phyloP scores from a whole-genome alignment of 1,140 invertebrate genomes.

The Schlechtendalia chinensis region DNA sequence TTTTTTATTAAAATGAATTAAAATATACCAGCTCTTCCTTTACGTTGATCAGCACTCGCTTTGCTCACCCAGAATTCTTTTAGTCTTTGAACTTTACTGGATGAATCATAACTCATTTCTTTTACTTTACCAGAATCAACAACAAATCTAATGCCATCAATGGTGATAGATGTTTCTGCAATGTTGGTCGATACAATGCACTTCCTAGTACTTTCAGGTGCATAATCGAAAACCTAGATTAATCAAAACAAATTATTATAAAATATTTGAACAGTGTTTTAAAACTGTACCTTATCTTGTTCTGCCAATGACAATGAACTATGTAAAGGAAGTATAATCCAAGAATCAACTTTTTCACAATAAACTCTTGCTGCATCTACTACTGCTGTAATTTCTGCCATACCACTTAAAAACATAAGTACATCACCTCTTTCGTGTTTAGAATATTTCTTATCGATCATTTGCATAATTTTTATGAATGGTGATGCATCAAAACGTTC shows the following conservation, averaged over 20 bases:
- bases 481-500: constrained; percentile 85
- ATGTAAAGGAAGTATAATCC: constrained; percentile 95
- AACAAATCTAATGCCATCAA: constrained; percentile 97
- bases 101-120: constrained; percentile 92
- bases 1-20: not conserved
- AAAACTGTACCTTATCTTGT: constrained; percentile 81
- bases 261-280: not conserved
- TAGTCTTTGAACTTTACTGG: constrained; percentile 80
- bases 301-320: constrained; percentile 88
- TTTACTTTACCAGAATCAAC: constrained; percentile 96
- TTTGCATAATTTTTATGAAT: constrained; percentile 86
- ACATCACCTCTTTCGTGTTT: constrained; percentile 88
- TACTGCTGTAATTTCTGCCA: constrained; percentile 89
- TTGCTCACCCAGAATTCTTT: constrained; percentile 97
- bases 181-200: constrained; percentile 99
- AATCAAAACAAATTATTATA: constrained; percentile 50
- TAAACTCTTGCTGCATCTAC: constrained; percentile 86
- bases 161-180: constrained; percentile 98
- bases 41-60: constrained; percentile 95
- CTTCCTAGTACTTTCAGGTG: constrained; percentile 92
- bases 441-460: constrained; percentile 87
- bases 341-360: constrained; percentile 73
- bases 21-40: constrained; percentile 79
- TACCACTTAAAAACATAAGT: constrained; percentile 93
- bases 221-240: constrained; percentile 86